A percentile compares a stretch with the other conserved stretches of the same genome.
These are phyloP conservation scores for Tetragonisca angustula DNA, from an alignment of 2,888 invertebrate species.

Conservation along the genomic window DNA sequence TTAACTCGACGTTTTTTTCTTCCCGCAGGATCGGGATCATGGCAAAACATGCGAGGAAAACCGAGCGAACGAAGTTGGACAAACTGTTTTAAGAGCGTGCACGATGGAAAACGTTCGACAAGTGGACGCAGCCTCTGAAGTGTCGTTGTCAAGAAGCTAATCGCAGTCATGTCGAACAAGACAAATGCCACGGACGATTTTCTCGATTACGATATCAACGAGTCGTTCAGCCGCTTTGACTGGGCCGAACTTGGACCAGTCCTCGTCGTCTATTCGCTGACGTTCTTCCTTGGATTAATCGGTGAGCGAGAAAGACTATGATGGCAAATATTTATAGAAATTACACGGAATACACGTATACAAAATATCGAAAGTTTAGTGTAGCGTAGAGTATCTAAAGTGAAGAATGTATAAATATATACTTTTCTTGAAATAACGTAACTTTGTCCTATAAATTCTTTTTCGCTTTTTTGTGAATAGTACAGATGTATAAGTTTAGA, in stretches of 20 bases:
- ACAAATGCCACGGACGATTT: conserved; percentile 73
- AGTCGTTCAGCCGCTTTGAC: conserved; percentile 84
- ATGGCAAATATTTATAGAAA: too few relatives aligned
- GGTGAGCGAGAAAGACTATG: conserved; percentile 83
- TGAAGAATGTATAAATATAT: too few relatives aligned
- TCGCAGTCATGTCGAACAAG: conserved; percentile 66
- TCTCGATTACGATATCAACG: conserved; percentile 85
- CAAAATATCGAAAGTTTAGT: too few relatives aligned
- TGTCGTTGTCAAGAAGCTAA: conserved; percentile 39
- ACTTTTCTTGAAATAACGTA: too few relatives aligned
- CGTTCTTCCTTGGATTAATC: conserved; percentile 86
- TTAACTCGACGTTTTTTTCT: background rate
- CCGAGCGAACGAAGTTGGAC: background rate
- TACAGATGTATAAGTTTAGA: too few relatives aligned
- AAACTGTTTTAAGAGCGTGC: background rate
- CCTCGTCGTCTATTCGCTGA: conserved; percentile 86
- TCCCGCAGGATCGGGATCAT: background rate
- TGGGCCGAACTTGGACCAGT: conserved; percentile 86
- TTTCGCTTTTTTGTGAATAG: too few relatives aligned
- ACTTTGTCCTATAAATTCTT: too few relatives aligned
- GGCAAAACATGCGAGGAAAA: conserved; percentile 13
- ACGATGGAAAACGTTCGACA: conserved; percentile 40
- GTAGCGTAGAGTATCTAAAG: too few relatives aligned
- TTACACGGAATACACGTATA: too few relatives aligned
- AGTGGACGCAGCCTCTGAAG: conserved; percentile 35